Conservation (phyloP, 2,888 invertebrate genomes). For the Hymenopus coronatus region DNA sequence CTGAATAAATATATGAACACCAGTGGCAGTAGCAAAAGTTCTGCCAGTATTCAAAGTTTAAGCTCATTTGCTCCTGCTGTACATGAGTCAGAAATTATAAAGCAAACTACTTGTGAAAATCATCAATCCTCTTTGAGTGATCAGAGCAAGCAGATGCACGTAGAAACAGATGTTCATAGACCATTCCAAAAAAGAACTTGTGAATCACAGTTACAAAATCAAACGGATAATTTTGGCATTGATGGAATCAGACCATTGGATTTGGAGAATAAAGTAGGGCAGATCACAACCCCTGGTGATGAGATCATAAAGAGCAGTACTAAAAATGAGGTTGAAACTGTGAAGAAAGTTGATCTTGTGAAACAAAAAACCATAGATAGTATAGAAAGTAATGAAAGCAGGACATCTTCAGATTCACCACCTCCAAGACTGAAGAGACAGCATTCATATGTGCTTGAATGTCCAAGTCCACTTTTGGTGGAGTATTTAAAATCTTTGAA, state of each 20-base stretch:
- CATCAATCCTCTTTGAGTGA: neutral
- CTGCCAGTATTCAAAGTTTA: neutral
- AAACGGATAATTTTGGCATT: neutral
- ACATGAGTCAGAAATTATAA: neutral
- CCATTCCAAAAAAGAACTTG: too few relatives aligned
- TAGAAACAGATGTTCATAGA: too few relatives aligned
- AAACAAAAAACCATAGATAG: neutral
- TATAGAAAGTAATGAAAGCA: neutral
- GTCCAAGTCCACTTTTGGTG: neutral
- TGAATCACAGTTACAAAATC: neutral
- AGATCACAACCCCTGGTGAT: neutral
- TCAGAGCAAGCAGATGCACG: neutral
- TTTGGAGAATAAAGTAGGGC: neutral
- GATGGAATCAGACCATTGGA: neutral
- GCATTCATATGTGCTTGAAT: neutral
- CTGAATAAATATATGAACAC: slow-evolving; percentile 2
- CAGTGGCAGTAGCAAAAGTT: neutral
- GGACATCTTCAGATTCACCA: neutral
- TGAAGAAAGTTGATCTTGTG: neutral
- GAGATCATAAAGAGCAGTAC: neutral
- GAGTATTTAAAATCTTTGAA: neutral
- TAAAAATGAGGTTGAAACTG: neutral
- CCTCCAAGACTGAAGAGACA: slow-evolving; percentile 3
- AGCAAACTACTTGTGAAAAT: neutral
- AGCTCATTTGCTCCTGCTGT: neutral